phyloP scores from a whole-genome alignment of 2,888 invertebrate genomes.

The Ectemnius lituratus region DNA sequence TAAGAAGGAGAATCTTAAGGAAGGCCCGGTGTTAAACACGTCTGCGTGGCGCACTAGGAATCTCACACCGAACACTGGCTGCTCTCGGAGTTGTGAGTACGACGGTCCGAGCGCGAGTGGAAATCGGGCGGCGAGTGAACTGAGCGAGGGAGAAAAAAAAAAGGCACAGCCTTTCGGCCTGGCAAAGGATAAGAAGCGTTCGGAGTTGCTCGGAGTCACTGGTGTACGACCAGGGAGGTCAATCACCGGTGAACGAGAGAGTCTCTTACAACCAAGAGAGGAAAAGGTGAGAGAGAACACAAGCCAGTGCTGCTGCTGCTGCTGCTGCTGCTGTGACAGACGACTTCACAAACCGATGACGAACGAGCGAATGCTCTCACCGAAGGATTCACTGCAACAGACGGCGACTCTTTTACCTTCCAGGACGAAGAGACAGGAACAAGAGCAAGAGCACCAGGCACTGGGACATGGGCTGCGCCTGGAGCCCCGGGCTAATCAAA shows the following conservation, averaged over 20 bases:
- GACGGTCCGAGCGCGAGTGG: no score
- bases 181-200: neutral
- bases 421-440: constrained; percentile 56
- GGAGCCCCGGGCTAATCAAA: constrained; percentile 16
- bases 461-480: constrained; percentile 37
- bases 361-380: constrained; percentile 67
- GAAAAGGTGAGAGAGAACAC: constrained; percentile 22
- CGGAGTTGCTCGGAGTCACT: neutral
- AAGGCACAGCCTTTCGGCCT: neutral
- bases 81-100: no score
- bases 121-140: no score
- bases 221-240: neutral
- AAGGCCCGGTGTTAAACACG: no score
- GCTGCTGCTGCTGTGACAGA: constrained; percentile 48
- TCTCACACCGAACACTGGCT: no score
- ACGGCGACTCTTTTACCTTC: constrained; percentile 51
- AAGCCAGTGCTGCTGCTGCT: constrained; percentile 29
- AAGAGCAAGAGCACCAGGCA: constrained; percentile 12
- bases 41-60: no score
- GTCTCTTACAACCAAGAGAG: no score
- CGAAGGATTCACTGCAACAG: constrained; percentile 39
- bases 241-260: no score
- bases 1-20: no score
- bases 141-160: no score
- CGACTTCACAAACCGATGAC: constrained; percentile 67